Base-by-base conservation (phyloP, 2,113 vertebrate species). In the Prionailurus bengalensis region DNA sequence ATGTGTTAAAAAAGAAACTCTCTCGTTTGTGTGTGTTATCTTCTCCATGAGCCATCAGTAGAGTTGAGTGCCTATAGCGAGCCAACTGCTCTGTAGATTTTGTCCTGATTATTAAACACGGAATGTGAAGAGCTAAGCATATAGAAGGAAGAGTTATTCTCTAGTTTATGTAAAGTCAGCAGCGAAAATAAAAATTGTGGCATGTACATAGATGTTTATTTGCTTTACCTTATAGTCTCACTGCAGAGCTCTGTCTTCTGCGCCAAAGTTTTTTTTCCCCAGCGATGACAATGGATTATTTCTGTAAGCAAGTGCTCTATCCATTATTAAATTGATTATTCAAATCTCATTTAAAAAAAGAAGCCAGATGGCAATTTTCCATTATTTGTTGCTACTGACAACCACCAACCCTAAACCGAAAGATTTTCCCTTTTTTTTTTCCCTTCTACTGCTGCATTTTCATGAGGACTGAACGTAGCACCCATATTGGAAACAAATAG, bases 311-410 rank as follows among this genome's bases (percentile, higher is more conserved):
- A 98, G 96, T 97, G 98, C 93, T 98, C 97, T 97, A 98, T 98
- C 98, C 98, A 97, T 98, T 99, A 99, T 98, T 98, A 99, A 99
- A 99, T 98, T 99, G 99, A 99, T 99, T 99, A 99, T 99, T 99
- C 98, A 98, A 98, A 99, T 99, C 97, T 99, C 98, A 98, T 98
- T 99, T 99, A 92, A 98, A 99, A 97, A 98, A 98, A 98, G 98
- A 98, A 98, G 97, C 98, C 98, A 99, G 98, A 99, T 99, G 99
- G 99, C 99, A 99, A 98, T 98, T 99, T 99, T 99, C 98, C 99
- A 99, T 98, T 99, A 98, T 99, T 99, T 99, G 99, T 99, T 99
- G 99, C 99, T 98, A 98, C 80, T 99, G 98, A 99, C 99, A 99
- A 99, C 98, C 98, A 98, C 97, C 98, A 98, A 97, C 95, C 97